These are phyloP conservation scores for Cactoblastis cactorum DNA, from an alignment of 2,888 invertebrate species.

Conservation along the genomic window DNA sequence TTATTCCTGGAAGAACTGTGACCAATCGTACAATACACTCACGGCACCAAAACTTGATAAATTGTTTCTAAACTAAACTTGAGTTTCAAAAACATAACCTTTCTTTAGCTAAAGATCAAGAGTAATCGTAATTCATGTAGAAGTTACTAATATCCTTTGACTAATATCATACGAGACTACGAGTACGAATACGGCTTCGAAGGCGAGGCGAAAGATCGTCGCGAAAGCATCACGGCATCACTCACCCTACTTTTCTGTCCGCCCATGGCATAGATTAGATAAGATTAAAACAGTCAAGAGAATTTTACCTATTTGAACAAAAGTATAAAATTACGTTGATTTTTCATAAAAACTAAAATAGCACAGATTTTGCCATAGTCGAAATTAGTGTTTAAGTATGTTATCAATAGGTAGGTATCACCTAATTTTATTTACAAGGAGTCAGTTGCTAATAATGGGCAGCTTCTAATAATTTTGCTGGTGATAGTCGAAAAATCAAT, in stretches of 20 bases:
- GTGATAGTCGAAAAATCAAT: no score
- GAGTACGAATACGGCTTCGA: constrained; percentile 73
- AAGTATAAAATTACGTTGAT: no score
- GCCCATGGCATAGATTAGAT: constrained; percentile 51
- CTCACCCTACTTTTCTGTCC: constrained; percentile 54
- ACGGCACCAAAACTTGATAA: constrained; percentile 52
- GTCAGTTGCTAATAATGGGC: no score
- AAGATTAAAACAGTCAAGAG: constrained; percentile 4
- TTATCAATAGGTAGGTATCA: no score
- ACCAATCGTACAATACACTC: constrained; percentile 47
- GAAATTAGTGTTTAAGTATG: no score
- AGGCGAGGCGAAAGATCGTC: constrained; percentile 68
- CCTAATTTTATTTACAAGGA: no score
- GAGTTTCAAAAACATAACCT: constrained; percentile 50
- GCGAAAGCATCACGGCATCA: constrained; percentile 48
- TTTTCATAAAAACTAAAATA: no score
- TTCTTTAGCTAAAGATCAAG: constrained; percentile 43
- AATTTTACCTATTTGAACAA: not conserved
- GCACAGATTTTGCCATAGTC: no score
- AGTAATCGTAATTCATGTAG: constrained; percentile 60
- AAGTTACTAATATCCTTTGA: no score
- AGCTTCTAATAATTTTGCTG: no score
- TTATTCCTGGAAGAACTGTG: constrained; percentile 47
- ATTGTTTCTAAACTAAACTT: constrained; percentile 42
- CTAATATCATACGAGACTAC: constrained; percentile 66